Evolutionary conservation across 1,140 invertebrate genomes (phyloP).

Genomic region (Calycopis cecrops): DNA sequence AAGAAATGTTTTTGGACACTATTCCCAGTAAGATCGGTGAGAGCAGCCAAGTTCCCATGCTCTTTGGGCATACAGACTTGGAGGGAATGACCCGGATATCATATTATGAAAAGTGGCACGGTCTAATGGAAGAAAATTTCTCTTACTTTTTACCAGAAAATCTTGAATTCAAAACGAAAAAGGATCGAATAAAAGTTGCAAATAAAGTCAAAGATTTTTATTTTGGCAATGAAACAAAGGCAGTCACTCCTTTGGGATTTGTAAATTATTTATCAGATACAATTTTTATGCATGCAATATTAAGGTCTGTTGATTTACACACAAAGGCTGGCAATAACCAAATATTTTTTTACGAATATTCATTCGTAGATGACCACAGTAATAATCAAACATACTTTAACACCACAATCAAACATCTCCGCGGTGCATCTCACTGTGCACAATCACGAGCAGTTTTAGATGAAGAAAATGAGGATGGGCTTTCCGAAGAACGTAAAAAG

Average conservation of each 20-base stretch:
- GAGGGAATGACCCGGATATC: conserved; percentile 31
- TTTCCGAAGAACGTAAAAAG: conserved; percentile 19
- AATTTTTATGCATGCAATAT: conserved; percentile 25
- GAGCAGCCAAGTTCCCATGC: conserved; percentile 28
- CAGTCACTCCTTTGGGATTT: conserved; percentile 22
- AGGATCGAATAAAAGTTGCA: conserved; percentile 24
- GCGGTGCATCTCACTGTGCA: conserved; percentile 22
- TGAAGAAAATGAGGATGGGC: conserved; percentile 3
- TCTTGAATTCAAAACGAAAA: conserved; percentile 26
- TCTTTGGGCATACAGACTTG: conserved; percentile 33
- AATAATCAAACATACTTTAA: conserved; percentile 13
- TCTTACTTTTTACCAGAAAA: conserved; percentile 27
- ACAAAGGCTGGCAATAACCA: conserved; percentile 27
- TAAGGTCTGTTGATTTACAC: conserved; percentile 24
- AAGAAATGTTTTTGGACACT: conserved; percentile 30
- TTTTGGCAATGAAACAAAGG: conserved; percentile 24
- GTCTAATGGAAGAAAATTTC: conserved; percentile 32
- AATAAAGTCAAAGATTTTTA: conserved; percentile 32
- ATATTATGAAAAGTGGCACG: conserved; percentile 25
- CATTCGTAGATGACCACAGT: conserved; percentile 16
- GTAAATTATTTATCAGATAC: conserved; percentile 35
- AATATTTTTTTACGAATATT: conserved; percentile 33
- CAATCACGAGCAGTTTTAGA: conserved; percentile 20
- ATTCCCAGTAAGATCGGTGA: conserved; percentile 32
- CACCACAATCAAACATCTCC: no score